Percentiles rank a stretch among this genome's conserved stretches.
phyloP scores from a whole-genome alignment of 1,140 invertebrate species.

The Drosophila jambulina region DNA sequence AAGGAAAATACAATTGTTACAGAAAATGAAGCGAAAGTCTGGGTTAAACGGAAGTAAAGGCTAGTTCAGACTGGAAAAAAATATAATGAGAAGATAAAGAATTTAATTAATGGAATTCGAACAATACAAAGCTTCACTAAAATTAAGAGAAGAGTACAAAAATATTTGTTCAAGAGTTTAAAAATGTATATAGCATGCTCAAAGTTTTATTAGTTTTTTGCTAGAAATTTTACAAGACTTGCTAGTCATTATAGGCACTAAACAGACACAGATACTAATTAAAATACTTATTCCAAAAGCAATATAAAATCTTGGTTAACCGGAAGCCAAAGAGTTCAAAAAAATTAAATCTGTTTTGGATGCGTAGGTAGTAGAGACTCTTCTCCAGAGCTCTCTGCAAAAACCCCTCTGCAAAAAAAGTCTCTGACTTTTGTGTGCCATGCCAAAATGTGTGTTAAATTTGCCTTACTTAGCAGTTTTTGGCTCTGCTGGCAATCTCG shows the following conservation, averaged over 20 bases:
- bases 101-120: not conserved
- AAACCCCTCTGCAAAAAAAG: constrained; percentile 27
- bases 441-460: constrained; percentile 62
- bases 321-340: constrained; percentile 17
- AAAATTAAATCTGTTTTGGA: no score
- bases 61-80: no score
- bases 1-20: constrained; percentile 26
- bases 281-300: not conserved
- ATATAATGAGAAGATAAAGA: no score
- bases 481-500: constrained; percentile 54
- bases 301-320: not conserved
- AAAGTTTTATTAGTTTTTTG: not conserved
- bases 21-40: constrained; percentile 10
- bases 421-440: constrained; percentile 14
- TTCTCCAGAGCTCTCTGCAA: not conserved
- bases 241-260: not conserved
- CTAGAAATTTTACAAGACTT: no score
- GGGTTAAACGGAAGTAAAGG: not conserved
- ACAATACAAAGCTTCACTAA: not conserved
- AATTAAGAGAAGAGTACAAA: no score
- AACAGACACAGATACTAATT: not conserved
- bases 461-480: constrained; percentile 61
- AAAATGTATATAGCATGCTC: not conserved
- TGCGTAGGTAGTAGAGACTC: not conserved
- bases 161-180: not conserved